phyloP scores from a whole-genome alignment of 2,113 vertebrate species.

The Drymodes brunneopygia region DNA sequence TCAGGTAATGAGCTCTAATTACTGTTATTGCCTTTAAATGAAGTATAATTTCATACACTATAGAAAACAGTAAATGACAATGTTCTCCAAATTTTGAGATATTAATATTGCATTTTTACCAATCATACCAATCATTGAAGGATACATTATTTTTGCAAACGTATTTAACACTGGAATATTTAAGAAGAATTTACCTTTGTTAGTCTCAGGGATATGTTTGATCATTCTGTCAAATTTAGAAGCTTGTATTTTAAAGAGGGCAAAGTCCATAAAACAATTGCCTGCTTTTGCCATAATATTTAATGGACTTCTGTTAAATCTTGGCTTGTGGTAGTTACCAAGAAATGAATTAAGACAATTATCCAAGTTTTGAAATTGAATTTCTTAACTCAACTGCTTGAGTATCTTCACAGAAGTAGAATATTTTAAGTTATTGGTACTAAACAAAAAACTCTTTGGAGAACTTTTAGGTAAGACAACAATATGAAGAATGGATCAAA shows the following conservation, averaged over 20 bases:
- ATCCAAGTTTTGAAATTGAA: not conserved
- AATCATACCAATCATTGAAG: not conserved
- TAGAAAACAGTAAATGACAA: not conserved
- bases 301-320: not conserved
- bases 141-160: constrained; percentile 4
- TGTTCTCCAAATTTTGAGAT: not conserved
- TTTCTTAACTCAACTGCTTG: not conserved
- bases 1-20: not conserved
- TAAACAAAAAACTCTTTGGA: not conserved
- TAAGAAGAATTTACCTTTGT: not conserved
- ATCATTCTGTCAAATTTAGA: not conserved
- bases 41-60: not conserved
- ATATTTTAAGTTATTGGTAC: not conserved
- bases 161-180: not conserved
- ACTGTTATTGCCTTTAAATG: not conserved
- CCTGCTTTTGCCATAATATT: not conserved
- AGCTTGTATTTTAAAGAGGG: not conserved
- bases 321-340: not conserved
- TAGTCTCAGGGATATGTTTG: not conserved
- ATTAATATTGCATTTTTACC: not conserved
- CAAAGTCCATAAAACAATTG: not conserved
- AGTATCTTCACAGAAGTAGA: not conserved
- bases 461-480: not conserved
- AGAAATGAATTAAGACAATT: not conserved
- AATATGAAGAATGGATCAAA: not conserved